Evolutionary conservation across 2,888 invertebrate genomes (phyloP), one percentile per base, ranked within the genome.

Genomic region (Drosophila mayaguana): DNA sequence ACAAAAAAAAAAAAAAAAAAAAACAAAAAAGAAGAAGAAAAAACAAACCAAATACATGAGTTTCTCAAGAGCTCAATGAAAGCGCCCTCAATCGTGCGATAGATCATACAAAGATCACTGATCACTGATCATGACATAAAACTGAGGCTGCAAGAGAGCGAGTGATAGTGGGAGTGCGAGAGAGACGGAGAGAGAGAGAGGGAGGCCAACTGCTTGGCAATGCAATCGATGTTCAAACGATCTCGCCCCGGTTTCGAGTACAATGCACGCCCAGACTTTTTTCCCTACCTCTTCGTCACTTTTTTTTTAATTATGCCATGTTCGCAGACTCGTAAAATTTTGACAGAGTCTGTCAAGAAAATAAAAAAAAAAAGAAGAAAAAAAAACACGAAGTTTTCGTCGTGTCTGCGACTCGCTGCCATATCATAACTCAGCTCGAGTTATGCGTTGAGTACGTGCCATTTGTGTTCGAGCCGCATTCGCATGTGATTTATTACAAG

Each of bases 391-490:
- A 34, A 67, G 46, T 70, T 53, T 54, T 43, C 53, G 34, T 16
- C 51, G 34, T 36, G 56, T 55, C 63, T 46, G 63, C 55, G 38
- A 36, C 43, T 63, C 72, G 53, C 64, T 45, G 51, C 65, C 70
- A 70, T 80, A 81, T 86, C 80, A 84, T 84, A 84, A 88, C 81
- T 84, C 88, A 81, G 77, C 38, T 59, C 62, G 63, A 84, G 81
- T 84, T 77, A 84, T 84, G 84, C 83, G 83, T 79, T 81, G 72
- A 61, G 88, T 84, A 84, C 84, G 84, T 84, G 84, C 74, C 79
- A 74, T 77, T 83, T 71, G 78, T 66, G 78, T 70, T 71, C 69
- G 40, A 63, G 59, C 64, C 62, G 67, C 53, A 55, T 62, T 78
- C 72, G 75, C 72, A 59, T 87, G 87, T 88, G 88, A 88, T 87